Conservation (phyloP, 2,888 invertebrate species). For the Nephrotoma appendiculata region DNA sequence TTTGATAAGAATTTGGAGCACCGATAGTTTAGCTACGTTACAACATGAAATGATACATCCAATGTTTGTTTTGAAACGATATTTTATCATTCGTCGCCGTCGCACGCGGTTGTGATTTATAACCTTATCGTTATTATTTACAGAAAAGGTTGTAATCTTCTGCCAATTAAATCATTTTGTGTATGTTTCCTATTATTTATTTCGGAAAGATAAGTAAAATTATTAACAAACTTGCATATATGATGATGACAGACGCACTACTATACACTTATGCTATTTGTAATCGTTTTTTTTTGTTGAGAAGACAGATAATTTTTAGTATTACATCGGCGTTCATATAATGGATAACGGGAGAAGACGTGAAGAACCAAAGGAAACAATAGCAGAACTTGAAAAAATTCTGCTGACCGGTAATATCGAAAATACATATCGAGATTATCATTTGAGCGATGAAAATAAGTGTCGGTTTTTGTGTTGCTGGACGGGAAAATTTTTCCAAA, state of each 20-base stretch:
- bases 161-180: background rate
- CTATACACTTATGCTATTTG: background rate
- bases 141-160: background rate
- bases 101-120: background rate
- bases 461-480: background rate
- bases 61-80: background rate
- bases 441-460: background rate
- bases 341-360: background rate
- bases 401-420: background rate
- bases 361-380: background rate
- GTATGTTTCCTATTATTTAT: background rate
- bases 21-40: too few relatives aligned
- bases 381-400: background rate
- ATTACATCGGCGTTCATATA: background rate
- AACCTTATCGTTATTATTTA: background rate
- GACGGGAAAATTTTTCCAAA: background rate
- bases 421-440: background rate
- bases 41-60: background rate
- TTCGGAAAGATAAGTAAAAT: background rate
- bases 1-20: background rate
- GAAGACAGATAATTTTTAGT: background rate
- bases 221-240: background rate
- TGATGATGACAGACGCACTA: background rate
- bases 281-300: background rate
- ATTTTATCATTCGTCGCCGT: background rate